Evolutionary conservation across 2,888 invertebrate genomes (phyloP), one percentile per base, ranked within the genome.

Genomic region (Drosophila koepferae): DNA sequence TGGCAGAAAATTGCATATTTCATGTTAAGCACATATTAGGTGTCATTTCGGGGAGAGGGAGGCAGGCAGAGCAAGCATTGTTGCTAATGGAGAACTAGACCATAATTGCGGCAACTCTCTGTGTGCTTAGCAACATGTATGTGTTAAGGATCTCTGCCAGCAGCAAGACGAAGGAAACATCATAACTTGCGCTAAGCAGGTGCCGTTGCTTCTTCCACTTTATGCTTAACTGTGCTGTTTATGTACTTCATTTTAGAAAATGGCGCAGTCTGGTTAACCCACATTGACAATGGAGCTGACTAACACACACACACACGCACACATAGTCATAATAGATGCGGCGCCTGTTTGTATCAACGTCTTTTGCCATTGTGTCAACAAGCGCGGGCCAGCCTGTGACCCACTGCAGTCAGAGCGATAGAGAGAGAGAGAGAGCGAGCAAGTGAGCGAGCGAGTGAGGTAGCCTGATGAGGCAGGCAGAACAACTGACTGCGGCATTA

Each of bases 301-400:
- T 44, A 56, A 48, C 63, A 66, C 44, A 63, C 61, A 54, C 56
- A 63, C 64, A 68, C 60, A 38, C 60, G 54, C 36, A 53, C 20
- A n/a, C 41, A 63, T 12, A 53, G 31, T 59, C 18, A 61, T 20
- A 62, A 61, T 59, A 62, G 54, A 71, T 61, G 63, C 58, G 63
- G 70, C 70, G 56, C 55, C 63, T 71, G 74, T 73, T 81, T 71
- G 49, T 70, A 62, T 56, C 63, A 76, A 58, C 80, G 65, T 78
- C 74, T 68, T 79, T 77, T 69, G 61, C 74, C 81, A 89, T 89
- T 90, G 81, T 90, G 87, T 87, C 89, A 89, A 88, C 88, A 82
- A 84, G 81, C 75, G 76, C 73, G 80, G 51, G 77, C 72, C 82
- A 80, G 81, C 74, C 73, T 70, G 63, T 74, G 72, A 63, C 70